These are phyloP conservation scores for Anhinga rufa DNA, from an alignment of 2,113 vertebrate genomes.

Conservation along the genomic window DNA sequence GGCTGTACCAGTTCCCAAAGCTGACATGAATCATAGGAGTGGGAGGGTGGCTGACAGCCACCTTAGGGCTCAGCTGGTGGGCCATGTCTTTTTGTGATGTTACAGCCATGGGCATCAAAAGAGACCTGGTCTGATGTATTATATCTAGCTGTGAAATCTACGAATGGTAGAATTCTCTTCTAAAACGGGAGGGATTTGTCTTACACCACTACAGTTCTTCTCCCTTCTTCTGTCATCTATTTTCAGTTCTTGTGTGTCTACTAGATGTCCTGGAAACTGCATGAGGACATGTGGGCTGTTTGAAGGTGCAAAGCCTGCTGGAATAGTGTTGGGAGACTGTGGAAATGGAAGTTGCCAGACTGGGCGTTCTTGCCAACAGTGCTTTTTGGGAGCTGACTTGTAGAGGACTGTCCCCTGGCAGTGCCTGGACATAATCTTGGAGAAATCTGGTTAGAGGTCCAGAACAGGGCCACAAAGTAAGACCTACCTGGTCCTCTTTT, in stretches of 20 bases:
- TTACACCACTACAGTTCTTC: not conserved
- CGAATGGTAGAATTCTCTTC: not conserved
- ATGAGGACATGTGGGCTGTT: not conserved
- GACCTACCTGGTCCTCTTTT: not conserved
- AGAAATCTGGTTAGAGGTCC: not conserved
- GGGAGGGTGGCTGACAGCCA: not conserved
- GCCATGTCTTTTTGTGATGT: not conserved
- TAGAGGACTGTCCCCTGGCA: not conserved
- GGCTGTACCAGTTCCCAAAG: not conserved
- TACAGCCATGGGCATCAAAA: not conserved
- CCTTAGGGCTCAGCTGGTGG: not conserved
- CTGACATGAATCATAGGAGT: not conserved
- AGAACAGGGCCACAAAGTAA: not conserved
- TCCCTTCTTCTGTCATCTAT: not conserved
- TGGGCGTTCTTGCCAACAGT: not conserved
- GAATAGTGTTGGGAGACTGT: not conserved
- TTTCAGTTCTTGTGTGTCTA: not conserved
- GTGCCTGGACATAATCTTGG: not conserved
- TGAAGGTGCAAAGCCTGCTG: not conserved
- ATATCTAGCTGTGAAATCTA: not conserved
- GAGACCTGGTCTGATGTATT: not conserved
- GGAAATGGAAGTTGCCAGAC: not conserved
- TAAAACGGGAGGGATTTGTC: not conserved
- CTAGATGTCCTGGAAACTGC: not conserved
- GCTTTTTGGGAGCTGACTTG: not conserved